Evolutionary conservation across 2,113 vertebrate genomes (phyloP), one percentile per base, ranked within the genome.

Genomic region (Cebidichthys violaceus): DNA sequence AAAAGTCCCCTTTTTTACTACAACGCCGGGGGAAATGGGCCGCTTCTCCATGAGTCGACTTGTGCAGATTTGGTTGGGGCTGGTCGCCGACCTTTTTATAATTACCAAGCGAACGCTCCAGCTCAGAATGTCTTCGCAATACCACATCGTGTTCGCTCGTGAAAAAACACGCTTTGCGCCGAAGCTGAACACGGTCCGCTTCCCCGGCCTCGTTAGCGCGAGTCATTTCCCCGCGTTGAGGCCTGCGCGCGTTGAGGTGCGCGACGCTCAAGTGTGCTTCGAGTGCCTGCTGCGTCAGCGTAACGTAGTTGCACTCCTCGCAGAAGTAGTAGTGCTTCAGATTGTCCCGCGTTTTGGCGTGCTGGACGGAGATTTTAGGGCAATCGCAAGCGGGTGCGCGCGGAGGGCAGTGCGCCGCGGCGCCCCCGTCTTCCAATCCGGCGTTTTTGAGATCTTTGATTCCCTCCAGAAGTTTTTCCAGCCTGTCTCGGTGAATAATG

Each of bases 401-500:
- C 85, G 94, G 95, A 22, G 96, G 95, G 81, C 96, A 96, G 27
- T 95, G 96, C 57, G 96, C 92, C 22, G 95, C 85, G 60, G 95
- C 95, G 70, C 91, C 96, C 84, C 95, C 89, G 81, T 94, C 96
- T 95, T 97, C 95, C 78, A 95, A 94, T 84, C 95, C 95, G 74
- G 95, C 92, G 83, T 96, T 96, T 88, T 96, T 96, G 81, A 98
- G 93, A 86, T 96, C 96, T 83, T 97, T 96, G 83, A 98, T 97
- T 94, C 97, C 96, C 87, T 96, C 95, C 96, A 96, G 96, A 87
- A 97, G 92, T 86, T 96, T 96, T 90, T 98, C 96, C 73, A 96
- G 95, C 90, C 95, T 95, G 89, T 97, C 96, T 91, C 96, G 96
- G 93, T 98, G 97, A 94, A 98, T 99, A 92, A 98, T 97, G 96